Conservation (phyloP, 2,888 invertebrate genomes). For the Elmis aenea region DNA sequence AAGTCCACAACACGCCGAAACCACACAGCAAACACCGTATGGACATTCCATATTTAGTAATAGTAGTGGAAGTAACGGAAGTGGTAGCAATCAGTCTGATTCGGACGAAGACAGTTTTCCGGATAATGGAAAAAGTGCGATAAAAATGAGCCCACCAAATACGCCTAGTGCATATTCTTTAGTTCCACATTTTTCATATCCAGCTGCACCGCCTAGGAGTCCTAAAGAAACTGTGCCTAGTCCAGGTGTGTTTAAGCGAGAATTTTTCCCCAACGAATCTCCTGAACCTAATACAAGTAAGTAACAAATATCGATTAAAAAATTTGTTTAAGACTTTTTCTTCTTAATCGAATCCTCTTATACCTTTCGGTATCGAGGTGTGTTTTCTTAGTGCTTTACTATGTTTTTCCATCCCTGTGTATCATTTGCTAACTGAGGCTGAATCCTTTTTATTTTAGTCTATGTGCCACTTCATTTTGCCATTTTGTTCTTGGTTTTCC, state of each 20-base stretch:
- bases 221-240: conserved; percentile 51
- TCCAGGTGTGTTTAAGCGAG: conserved; percentile 53
- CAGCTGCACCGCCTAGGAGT: conserved; percentile 59
- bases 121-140: conserved; percentile 36
- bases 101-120: conserved; percentile 71
- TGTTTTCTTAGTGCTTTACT: neutral
- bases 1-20: conserved; percentile 73
- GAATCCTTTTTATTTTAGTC: too few species aligned
- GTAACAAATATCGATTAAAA: conserved; percentile 44
- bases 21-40: conserved; percentile 34
- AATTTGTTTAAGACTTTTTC: neutral
- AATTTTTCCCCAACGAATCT: conserved; percentile 76
- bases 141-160: conserved; percentile 50
- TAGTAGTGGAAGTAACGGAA: conserved; percentile 45
- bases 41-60: conserved; percentile 46
- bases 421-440: too few species aligned
- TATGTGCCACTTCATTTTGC: too few species aligned
- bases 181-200: conserved; percentile 49
- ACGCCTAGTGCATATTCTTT: conserved; percentile 49
- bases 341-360: conserved; percentile 1
- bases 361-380: too few species aligned
- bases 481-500: too few species aligned
- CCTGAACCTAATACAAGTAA: conserved; percentile 85
- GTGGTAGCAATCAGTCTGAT: conserved; percentile 75
- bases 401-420: too few species aligned